Evolutionary conservation across 2,797 vertebrate species (phyloP), one percentile per base, ranked within the genome.

Genomic region (Phataginus tricuspis): DNA sequence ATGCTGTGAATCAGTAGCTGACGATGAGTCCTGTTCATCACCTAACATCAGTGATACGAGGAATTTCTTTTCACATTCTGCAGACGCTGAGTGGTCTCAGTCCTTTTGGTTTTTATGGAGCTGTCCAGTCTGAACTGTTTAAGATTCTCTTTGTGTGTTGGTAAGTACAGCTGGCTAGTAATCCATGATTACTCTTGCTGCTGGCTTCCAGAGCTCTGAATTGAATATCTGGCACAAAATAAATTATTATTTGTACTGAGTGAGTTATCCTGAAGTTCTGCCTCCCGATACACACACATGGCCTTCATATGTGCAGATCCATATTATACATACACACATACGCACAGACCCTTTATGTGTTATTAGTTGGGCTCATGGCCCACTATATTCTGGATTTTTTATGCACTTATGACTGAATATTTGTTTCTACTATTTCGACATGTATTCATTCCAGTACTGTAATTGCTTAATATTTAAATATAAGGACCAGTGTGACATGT

Each of bases 181-280:
- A 98, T 98, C 98, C 96, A 90, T 98, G 98, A 98, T 98, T 97
- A 97, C 95, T 95, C 96, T 94, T 96, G 95, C 64, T 64, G n/a
- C 68, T 95, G 85, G 51, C 39, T 96, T 98, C 97, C 95, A 96
- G 91, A 97, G 80, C 93, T 49, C 86, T 90, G 96, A 97, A 97
- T 84, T 97, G 92, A 97, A 93, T 97, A 98, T 95, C 92, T 98
- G 98, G 96, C 97, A n/a, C 94, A 97, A 97, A 98, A 97, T 96
- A 98, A 98, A 97, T 97, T 98, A 86, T 97, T 97, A 95, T 94
- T 98, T 98, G 94, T 93, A 98, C 86, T 90, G 91, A 90, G n/a
- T 95, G 94, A 97, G 25, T 85, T 96, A 96, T 97, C 97, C 91
- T 90, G 74, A 90, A 90, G 13, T 86, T 82, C 80, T 37, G 15